A percentile compares a stretch with the other conserved stretches of the same genome.
Evolutionary conservation across 2,113 vertebrate species (phyloP).

Genomic region (Calypte anna): DNA sequence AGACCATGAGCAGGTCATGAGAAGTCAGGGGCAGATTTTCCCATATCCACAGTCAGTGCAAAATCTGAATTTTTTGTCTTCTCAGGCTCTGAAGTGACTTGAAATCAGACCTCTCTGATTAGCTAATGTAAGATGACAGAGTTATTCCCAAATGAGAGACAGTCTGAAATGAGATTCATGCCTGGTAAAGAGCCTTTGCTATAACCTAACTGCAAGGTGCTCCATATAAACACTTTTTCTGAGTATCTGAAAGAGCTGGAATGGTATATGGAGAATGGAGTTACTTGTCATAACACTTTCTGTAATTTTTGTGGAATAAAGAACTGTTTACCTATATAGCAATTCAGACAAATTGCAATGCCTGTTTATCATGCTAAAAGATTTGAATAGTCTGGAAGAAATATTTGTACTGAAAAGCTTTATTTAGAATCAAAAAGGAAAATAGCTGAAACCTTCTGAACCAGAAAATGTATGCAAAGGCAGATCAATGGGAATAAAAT

Average conservation of each 20-base stretch:
- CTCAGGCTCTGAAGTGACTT: neutral
- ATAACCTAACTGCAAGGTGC: neutral
- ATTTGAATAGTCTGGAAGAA: slow-evolving; percentile 29
- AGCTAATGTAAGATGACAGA: neutral
- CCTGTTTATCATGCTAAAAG: neutral
- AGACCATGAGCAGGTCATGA: neutral
- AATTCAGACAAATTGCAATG: neutral
- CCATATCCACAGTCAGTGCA: neutral
- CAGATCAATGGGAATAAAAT: slow-evolving; percentile 44
- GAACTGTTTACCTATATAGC: neutral
- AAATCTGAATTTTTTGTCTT: neutral
- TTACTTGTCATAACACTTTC: slow-evolving; percentile 38
- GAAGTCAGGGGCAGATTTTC: neutral
- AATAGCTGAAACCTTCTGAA: slow-evolving; percentile 11
- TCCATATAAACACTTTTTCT: neutral
- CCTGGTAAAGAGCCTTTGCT: neutral
- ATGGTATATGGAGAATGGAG: neutral
- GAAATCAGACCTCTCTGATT: neutral
- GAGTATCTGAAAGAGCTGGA: neutral
- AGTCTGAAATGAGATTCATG: neutral
- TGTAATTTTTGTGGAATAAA: slow-evolving; percentile 21
- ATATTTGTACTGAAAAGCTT: slow-evolving; percentile 11
- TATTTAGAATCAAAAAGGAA: slow-evolving; percentile 19
- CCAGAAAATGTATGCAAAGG: neutral
- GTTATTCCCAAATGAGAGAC: neutral